Conservation (phyloP, 2,888 invertebrate species). For the Lampropteryx suffumata region DNA sequence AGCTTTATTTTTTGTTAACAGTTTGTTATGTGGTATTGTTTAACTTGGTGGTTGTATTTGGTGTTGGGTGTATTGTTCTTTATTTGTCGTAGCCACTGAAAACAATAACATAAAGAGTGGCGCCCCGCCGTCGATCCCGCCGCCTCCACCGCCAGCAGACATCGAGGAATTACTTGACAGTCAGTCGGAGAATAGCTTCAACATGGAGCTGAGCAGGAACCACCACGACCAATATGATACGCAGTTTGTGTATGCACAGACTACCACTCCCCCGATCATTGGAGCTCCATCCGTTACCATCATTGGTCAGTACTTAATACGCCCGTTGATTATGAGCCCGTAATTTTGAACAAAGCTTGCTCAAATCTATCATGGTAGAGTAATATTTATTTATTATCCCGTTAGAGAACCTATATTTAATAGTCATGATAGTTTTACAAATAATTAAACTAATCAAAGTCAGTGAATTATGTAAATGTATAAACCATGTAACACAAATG, state of each 20-base stretch:
- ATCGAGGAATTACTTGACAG: slow-evolving; percentile 61
- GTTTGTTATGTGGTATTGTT: too few relatives aligned
- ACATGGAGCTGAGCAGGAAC: slow-evolving; percentile 87
- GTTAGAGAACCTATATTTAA: too few relatives aligned
- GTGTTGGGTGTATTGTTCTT: slow-evolving; percentile 29
- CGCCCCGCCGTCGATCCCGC: slow-evolving; percentile 75
- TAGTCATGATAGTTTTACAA: too few relatives aligned
- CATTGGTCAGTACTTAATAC: slow-evolving; percentile 63
- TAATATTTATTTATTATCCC: too few relatives aligned
- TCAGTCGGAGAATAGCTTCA: slow-evolving; percentile 83
- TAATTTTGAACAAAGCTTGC: too few relatives aligned
- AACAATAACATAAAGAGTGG: slow-evolving; percentile 64
- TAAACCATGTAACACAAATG: too few relatives aligned
- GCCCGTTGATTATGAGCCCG: too few relatives aligned
- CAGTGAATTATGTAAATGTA: too few relatives aligned
- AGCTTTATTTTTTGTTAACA: too few relatives aligned
- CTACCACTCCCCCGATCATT: slow-evolving; percentile 33
- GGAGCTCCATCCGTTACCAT: slow-evolving; percentile 63
- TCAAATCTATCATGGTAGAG: too few relatives aligned
- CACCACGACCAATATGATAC: slow-evolving; percentile 89
- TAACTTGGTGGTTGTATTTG: background rate
- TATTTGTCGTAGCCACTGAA: slow-evolving; percentile 43
- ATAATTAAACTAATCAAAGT: too few relatives aligned
- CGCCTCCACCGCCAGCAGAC: slow-evolving; percentile 78
- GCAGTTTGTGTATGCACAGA: slow-evolving; percentile 78